Evolutionary conservation across 2,888 invertebrate species (phyloP), one percentile per base, ranked within the genome.

Genomic region (Cephus rjabovi): DNA sequence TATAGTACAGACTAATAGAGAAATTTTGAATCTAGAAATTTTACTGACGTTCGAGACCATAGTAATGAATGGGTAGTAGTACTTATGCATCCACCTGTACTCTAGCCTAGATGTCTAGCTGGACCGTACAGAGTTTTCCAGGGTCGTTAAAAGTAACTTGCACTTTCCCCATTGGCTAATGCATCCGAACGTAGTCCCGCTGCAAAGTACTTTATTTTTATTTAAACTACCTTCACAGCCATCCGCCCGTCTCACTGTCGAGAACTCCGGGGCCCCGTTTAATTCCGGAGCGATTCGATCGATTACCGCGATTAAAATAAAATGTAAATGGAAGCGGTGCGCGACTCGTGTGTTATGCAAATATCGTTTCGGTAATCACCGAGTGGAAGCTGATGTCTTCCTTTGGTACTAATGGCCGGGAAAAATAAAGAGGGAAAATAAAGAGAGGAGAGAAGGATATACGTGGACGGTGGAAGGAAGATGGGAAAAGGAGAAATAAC

Each of bases 331-430:
- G 84, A 82, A 81, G 75, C 81, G 78, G 81, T 56, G 56, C 84
- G 85, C 84, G 84, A 77, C 84, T 84, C 88, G 90, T 89, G 90
- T 91, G 89, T 89, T 90, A 91, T 91, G 91, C 90, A 91, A 91
- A 91, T 91, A 56, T 79, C 74, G 81, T 86, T 85, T 87, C 86
- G 88, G 89, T 90, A 91, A 91, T 91, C 91, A 89, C 87, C 85
- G 89, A 91, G 90, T 91, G 90, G 89, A 90, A 89, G 90, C 89
- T 88, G 90, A 90, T 91, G 91, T 91, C 90, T 91, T 90, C 89
- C 88, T 89, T 85, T 87, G 35, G 75, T 73, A 30, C 88, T 89
- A 90, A 90, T 90, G 89, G 89, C 83, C 84, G 88, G 86, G 88
- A 85, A 89, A 89, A 89, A 88, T 86, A 69, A 34, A 73, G 68